Conservation (phyloP, 2,797 vertebrate species). For the Mormyrops attenuatus region DNA sequence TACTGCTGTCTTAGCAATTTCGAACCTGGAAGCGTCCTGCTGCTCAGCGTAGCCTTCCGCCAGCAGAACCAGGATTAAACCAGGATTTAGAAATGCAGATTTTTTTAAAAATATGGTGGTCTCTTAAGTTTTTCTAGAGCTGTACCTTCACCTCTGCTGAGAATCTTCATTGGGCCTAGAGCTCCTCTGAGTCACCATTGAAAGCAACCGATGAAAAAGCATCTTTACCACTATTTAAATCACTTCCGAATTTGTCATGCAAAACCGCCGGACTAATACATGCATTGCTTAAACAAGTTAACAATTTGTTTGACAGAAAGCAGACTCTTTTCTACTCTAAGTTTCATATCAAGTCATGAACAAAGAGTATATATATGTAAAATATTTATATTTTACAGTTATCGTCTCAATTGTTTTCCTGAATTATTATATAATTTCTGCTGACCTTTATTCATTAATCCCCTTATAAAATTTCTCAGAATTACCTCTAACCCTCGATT, state of each 20-base stretch:
- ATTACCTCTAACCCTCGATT: not conserved
- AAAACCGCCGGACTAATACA: not conserved
- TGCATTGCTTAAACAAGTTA: not conserved
- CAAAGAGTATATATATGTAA: conserved; percentile 5
- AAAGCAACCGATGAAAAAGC: not conserved
- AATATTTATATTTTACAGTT: conserved; percentile 1
- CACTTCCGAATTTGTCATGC: not conserved
- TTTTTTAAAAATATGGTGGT: not conserved
- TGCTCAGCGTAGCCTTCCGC: not conserved
- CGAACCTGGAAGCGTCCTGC: not conserved
- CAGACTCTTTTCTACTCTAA: not conserved
- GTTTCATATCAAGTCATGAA: not conserved
- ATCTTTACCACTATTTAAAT: not conserved
- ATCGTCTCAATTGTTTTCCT: not conserved
- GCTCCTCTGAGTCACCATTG: not conserved
- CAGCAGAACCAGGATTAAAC: not conserved
- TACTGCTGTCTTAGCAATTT: not conserved
- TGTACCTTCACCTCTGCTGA: not conserved
- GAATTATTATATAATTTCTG: not conserved
- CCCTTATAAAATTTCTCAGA: not conserved
- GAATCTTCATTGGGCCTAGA: not conserved
- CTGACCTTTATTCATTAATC: conserved; percentile 9
- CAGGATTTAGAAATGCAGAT: not conserved
- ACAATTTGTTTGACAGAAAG: not conserved
- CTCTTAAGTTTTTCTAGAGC: not conserved